Conservation (phyloP, 2,888 invertebrate genomes). For the Coleophora flavipennella region DNA sequence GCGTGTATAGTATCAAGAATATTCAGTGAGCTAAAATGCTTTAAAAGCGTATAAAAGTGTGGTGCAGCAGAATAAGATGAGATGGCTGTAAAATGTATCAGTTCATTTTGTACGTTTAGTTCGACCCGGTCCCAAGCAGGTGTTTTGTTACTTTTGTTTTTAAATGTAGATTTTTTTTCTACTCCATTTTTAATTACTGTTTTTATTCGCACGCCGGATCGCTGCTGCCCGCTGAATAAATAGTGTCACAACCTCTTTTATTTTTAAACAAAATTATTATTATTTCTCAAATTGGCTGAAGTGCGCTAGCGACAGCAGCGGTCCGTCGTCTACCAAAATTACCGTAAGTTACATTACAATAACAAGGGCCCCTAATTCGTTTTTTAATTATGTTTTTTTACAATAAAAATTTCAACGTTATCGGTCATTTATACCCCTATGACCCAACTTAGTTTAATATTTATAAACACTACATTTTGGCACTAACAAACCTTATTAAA, state of each 20-base stretch:
- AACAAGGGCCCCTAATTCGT: slow-evolving; percentile 67
- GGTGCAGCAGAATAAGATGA: slow-evolving; percentile 23
- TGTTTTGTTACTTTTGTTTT: slow-evolving; percentile 42
- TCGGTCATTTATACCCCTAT: slow-evolving; percentile 55
- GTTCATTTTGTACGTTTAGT: slow-evolving; percentile 44
- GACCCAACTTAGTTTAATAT: slow-evolving; percentile 58
- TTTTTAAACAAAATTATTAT: slow-evolving; percentile 46
- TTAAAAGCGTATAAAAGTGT: slow-evolving; percentile 11
- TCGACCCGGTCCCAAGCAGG: slow-evolving; percentile 58
- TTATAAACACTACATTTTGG: slow-evolving; percentile 65
- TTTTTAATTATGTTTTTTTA: slow-evolving; percentile 55
- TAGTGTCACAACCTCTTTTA: slow-evolving; percentile 63
- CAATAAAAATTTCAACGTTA: slow-evolving; percentile 53
- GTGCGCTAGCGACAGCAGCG: slow-evolving; percentile 34
- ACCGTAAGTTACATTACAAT: slow-evolving; percentile 43
- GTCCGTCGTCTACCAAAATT: slow-evolving; percentile 37
- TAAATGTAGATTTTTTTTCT: slow-evolving; percentile 41
- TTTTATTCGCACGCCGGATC: slow-evolving; percentile 45
- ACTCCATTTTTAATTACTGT: slow-evolving; percentile 42
- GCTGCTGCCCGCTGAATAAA: slow-evolving; percentile 44
- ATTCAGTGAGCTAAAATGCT: slow-evolving; percentile 8
- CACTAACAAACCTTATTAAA: slow-evolving; percentile 67
- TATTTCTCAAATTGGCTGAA: slow-evolving; percentile 64
- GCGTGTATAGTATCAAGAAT: slow-evolving; percentile 7
- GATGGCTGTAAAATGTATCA: slow-evolving; percentile 19